Conservation (phyloP, 2,888 invertebrate genomes). For the Acleris emargana region DNA sequence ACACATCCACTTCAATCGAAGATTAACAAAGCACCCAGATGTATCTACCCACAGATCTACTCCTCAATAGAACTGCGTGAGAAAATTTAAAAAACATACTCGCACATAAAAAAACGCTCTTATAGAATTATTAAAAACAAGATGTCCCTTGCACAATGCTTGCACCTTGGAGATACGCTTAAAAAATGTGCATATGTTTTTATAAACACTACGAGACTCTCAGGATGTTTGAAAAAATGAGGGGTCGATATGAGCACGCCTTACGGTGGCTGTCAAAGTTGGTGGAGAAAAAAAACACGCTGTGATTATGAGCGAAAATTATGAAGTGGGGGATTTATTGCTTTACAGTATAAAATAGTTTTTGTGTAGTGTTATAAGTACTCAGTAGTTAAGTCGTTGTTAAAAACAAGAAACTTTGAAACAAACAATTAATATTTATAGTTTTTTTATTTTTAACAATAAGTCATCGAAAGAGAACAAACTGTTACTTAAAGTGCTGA, state of each 20-base stretch:
- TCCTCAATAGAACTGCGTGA: conserved; percentile 76
- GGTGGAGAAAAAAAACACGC: not conserved
- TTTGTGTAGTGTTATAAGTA: too few species aligned
- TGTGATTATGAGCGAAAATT: not conserved
- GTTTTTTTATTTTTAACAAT: too few species aligned
- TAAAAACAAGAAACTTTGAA: too few species aligned
- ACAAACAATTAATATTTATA: too few species aligned
- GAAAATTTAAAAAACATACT: conserved; percentile 79
- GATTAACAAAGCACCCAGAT: conserved; percentile 69
- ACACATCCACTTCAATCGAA: conserved; percentile 64
- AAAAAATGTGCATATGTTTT: conserved; percentile 84
- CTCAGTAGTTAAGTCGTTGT: too few species aligned
- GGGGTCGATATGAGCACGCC: conserved; percentile 53
- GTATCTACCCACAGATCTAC: conserved; percentile 83
- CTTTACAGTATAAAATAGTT: too few species aligned
- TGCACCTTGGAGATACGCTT: conserved; percentile 77
- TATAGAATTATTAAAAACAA: conserved; percentile 75
- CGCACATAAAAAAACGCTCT: conserved; percentile 77
- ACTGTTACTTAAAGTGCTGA: too few species aligned
- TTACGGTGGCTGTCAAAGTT: conserved; percentile 53
- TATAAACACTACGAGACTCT: conserved; percentile 69
- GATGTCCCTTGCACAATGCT: conserved; percentile 75
- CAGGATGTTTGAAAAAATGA: conserved; percentile 60
- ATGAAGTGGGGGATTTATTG: too few species aligned
- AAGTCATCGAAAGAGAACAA: too few species aligned